Base-by-base conservation (phyloP, 2,113 vertebrate genomes). In the Prionailurus bengalensis region DNA sequence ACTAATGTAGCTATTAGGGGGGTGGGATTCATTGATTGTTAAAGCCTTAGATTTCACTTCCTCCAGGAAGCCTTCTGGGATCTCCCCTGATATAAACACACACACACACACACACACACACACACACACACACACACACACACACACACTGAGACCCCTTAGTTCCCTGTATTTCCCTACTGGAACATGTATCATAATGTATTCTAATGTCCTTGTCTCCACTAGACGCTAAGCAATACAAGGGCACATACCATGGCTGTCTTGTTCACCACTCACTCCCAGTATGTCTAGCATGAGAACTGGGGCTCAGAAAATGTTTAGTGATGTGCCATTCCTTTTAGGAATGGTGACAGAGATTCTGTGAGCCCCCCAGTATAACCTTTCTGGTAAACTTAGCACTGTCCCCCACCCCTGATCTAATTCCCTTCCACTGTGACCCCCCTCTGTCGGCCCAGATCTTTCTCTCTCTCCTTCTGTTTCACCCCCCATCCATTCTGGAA, bases 351-450 rank as follows among this genome's bases (percentile, higher is more conserved):
- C 65, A 2, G 63, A 66, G 55, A 33, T 29, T 10, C 5, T 5
- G 0, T n/a, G 13, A 90, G 11, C n/a, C 74, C 17, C 29, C 61
- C 14, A 71, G 48, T n/a, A 0, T 51, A 53, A 48, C 23, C 7
- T 68, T 17, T 48, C 27, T 79, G 7, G 48, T 61, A 31, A n/a
- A n/a, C 25, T 66, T 27, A 65, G 4, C 4, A 63, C 48, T 51
- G 3, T 17, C 16, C 17, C 23, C 2, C 0, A 61, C 7, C 17
- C 11, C n/a, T 66, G 4, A 6, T 73, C 14, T 33, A 14, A 58
- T 36, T 48, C 15, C 7, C 10, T 15, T 80, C 79, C 36, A 9
- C 11, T 7, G 10, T 3, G 17, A 14, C 33, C 1, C n/a, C 4
- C 31, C 86, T 89, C 21, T 23, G 89, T 48, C 39, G 51, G 13